A percentile compares a stretch with the other conserved stretches of the same genome.
Conservation (phyloP, 2,888 invertebrate genomes). For the Apamea epomidion region DNA sequence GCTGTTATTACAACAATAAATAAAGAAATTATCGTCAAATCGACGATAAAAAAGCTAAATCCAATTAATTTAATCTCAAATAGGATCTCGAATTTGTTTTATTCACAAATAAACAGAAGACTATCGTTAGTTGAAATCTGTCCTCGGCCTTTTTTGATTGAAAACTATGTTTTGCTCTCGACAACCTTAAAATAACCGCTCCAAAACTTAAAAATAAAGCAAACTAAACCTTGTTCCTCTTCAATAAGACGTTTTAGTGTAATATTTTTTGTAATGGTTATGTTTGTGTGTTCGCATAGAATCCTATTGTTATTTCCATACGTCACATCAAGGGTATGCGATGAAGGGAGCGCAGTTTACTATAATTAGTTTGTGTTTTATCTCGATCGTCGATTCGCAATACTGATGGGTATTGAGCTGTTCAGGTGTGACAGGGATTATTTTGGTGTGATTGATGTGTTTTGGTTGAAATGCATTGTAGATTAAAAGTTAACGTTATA, state of each 20-base stretch:
- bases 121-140: constrained; percentile 77
- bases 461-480: neutral
- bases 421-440: constrained; percentile 18
- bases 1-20: constrained; percentile 60
- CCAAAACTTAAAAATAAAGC: neutral
- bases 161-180: constrained; percentile 68
- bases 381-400: constrained; percentile 78
- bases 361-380: constrained; percentile 85
- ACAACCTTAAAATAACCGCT: constrained; percentile 39
- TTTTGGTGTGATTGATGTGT: constrained; percentile 33
- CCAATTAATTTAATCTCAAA: constrained; percentile 71
- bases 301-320: constrained; percentile 78
- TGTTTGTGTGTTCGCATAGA: constrained; percentile 42
- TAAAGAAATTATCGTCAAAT: constrained; percentile 68
- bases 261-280: neutral
- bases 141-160: constrained; percentile 76
- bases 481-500: too few species aligned
- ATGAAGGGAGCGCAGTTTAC: constrained; percentile 76
- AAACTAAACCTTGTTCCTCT: constrained; percentile 12
- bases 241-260: neutral
- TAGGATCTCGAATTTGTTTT: constrained; percentile 73
- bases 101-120: constrained; percentile 66
- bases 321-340: constrained; percentile 79
- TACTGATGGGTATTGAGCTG: constrained; percentile 67
- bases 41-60: constrained; percentile 65